Percentiles rank a stretch among this genome's conserved stretches.
Conservation (phyloP, 2,888 invertebrate species). For the Leucoptera coffeella region DNA sequence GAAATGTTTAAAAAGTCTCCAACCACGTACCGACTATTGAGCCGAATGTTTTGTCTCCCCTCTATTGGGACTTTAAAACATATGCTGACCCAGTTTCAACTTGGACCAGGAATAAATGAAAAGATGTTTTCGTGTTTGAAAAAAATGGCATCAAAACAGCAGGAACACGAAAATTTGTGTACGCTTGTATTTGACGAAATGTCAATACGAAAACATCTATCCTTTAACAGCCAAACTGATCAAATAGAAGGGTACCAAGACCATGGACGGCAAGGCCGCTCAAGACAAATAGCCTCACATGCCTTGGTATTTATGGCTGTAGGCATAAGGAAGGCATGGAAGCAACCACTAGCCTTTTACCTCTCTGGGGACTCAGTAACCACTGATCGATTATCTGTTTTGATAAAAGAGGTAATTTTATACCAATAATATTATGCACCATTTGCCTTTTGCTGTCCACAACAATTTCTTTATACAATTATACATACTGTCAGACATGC, state of each 20-base stretch:
- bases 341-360: too few relatives aligned
- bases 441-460: too few relatives aligned
- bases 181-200: too few relatives aligned
- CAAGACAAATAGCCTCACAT: slow-evolving; percentile 1
- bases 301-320: slow-evolving; percentile 2
- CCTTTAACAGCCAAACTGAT: too few relatives aligned
- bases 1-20: too few relatives aligned
- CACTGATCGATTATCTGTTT: neutral
- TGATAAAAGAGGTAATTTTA: too few relatives aligned
- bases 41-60: neutral
- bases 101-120: neutral
- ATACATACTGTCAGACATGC: neutral
- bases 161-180: too few relatives aligned
- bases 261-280: too few relatives aligned
- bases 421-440: too few relatives aligned
- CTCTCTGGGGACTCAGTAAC: too few relatives aligned
- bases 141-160: slow-evolving; percentile 3
- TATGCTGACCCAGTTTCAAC: neutral
- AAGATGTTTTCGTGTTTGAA: slow-evolving; percentile 3
- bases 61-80: slow-evolving; percentile 1
- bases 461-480: neutral
- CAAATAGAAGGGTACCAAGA: slow-evolving; percentile 5
- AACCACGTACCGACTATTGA: too few relatives aligned
- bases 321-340: slow-evolving; percentile 1
- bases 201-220: too few relatives aligned